Evolutionary conservation across 1,140 invertebrate genomes (phyloP), one percentile per base, ranked within the genome.

Genomic region (Caerostris extrusa): DNA sequence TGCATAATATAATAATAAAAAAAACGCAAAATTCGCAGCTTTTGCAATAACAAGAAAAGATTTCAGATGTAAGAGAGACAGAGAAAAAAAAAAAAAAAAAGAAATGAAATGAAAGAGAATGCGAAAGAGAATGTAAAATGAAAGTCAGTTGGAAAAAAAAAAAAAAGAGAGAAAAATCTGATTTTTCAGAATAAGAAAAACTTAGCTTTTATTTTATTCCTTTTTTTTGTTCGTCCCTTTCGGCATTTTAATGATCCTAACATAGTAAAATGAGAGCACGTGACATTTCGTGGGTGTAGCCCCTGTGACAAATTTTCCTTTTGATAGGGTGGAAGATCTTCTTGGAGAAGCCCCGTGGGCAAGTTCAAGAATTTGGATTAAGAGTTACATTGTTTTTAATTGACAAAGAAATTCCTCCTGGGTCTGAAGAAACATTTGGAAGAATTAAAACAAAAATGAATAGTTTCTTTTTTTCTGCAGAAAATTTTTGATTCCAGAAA

Each of bases 211-310:
- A 88, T 88, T 88, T 88, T 64, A 53, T 64, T 88, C 61, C 8
- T 88, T 64, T 88, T 88, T 64, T 17, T 64, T 17, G 61, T 64
- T 64, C 86, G 55, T 64, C 14, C 86, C 86, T 88, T 88, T 88
- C 60, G 60, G 60, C 86, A 88, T 88, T 88, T 64, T 88, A 88
- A 88, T 88, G 86, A 88, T 88, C 60, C 86, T 88, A 88, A 88
- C 86, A 88, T 58, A 53, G 86, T 57, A 88, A 88, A 64, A 88
- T 60, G 50, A 55, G 82, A 58, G 17, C 86, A 53, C 86, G 34
- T 88, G 86, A 88, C 86, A 53, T 67, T 64, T 64, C 34, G 8
- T 88, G 86, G 61, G 55, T 53, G 60, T 6, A 67, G 86, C 34
- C 56, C 57, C 17, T 67, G 61, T 85, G 83, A 85, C 56, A 60